phyloP scores from a whole-genome alignment of 2,888 invertebrate genomes.

The Lasioglossum marginatum region DNA sequence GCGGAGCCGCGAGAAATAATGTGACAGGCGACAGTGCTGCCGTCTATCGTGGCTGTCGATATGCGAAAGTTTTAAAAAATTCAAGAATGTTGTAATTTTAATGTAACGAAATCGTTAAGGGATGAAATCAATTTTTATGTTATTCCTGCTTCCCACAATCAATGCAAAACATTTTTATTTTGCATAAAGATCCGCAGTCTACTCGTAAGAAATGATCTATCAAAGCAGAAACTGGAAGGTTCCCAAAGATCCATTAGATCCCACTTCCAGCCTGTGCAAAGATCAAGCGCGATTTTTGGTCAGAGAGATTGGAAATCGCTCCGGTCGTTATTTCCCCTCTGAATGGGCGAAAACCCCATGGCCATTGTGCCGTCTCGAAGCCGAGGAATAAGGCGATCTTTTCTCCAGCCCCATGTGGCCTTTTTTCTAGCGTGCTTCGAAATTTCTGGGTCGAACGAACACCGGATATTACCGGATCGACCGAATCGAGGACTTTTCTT shows the following conservation, averaged over 20 bases:
- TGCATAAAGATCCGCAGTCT: too few relatives aligned
- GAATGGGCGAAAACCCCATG: constrained; percentile 41
- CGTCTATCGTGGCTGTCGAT: too few relatives aligned
- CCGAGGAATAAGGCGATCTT: constrained; percentile 30
- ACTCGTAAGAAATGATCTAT: background rate
- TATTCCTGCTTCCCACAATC: too few relatives aligned
- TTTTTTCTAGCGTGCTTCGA: constrained; percentile 14
- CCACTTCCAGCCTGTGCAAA: constrained; percentile 46
- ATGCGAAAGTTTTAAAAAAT: too few relatives aligned
- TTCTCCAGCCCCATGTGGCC: background rate
- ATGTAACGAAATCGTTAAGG: too few relatives aligned
- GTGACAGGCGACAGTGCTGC: too few relatives aligned
- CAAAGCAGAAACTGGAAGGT: constrained; percentile 30
- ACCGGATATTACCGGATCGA: constrained; percentile 47
- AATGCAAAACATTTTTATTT: too few relatives aligned
- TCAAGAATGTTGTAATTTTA: too few relatives aligned
- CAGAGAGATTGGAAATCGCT: constrained; percentile 69
- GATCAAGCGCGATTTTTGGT: constrained; percentile 71
- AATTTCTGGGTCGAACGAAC: constrained; percentile 43
- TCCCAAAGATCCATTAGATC: constrained; percentile 50
- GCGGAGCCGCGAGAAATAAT: too few relatives aligned
- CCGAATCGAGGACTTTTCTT: constrained; percentile 28
- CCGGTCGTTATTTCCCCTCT: constrained; percentile 62
- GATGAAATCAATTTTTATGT: too few relatives aligned
- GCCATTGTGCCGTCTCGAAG: constrained; percentile 44